A percentile compares a stretch with the other conserved stretches of the same genome.
Evolutionary conservation across 1,140 invertebrate species (phyloP).

Genomic region (Eumeta japonica): DNA sequence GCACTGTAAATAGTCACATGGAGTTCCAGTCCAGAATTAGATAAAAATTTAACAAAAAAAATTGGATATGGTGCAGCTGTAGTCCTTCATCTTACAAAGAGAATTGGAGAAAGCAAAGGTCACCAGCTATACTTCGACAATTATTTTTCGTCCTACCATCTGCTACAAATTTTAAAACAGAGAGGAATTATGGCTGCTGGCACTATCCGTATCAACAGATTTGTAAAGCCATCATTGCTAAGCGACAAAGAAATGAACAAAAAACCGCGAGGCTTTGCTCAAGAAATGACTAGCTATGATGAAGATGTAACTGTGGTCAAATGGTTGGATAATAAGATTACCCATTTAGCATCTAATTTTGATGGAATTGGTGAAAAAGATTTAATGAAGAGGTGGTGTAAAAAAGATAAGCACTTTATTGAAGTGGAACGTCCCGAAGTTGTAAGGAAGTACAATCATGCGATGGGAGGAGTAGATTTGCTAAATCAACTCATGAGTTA

Average conservation of each 20-base stretch:
- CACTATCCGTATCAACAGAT: slow-evolving; percentile 32
- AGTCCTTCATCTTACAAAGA: slow-evolving; percentile 21
- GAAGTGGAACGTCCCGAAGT: slow-evolving; percentile 28
- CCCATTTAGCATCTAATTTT: slow-evolving; percentile 42
- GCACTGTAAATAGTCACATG: no score
- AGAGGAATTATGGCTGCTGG: slow-evolving; percentile 34
- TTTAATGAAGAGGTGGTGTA: no score
- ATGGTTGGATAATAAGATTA: slow-evolving; percentile 40
- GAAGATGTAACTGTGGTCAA: slow-evolving; percentile 31
- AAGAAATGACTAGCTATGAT: slow-evolving; percentile 31
- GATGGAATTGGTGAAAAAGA: slow-evolving; percentile 33
- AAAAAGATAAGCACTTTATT: slow-evolving; percentile 31
- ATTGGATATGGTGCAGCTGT: slow-evolving; percentile 19
- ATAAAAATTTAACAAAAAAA: no score
- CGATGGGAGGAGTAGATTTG: slow-evolving; percentile 40
- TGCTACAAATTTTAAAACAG: slow-evolving; percentile 30
- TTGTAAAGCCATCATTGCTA: slow-evolving; percentile 26
- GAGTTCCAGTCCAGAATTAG: no score
- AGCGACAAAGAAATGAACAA: slow-evolving; percentile 33
- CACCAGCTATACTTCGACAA: no score
- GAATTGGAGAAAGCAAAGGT: slow-evolving; percentile 22
- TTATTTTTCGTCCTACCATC: slow-evolving; percentile 33
- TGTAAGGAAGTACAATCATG: slow-evolving; percentile 28
- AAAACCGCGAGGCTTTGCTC: slow-evolving; percentile 29
- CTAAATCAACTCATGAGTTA: no score